Percentiles rank a stretch among this genome's conserved stretches.
phyloP scores from a whole-genome alignment of 2,797 vertebrate genomes.

The Dryobates pubescens region DNA sequence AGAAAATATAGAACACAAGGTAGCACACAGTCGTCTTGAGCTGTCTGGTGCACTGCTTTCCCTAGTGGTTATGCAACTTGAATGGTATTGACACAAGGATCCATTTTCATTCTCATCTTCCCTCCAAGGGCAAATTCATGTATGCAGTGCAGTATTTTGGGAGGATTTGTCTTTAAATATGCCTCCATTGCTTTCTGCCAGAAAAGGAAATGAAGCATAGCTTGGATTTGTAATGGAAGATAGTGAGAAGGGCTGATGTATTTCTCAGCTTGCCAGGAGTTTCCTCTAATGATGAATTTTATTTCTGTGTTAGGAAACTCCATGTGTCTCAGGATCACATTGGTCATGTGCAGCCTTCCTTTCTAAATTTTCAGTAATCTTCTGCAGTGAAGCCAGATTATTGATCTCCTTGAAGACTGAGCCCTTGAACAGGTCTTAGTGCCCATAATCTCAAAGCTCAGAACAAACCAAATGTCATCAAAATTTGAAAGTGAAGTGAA shows the following conservation, averaged over 20 bases:
- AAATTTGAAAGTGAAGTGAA: background rate
- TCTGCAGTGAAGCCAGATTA: background rate
- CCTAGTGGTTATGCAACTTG: background rate
- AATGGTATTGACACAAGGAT: background rate
- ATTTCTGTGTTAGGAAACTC: slow-evolving; percentile 2
- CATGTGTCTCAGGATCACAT: background rate
- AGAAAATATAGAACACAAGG: background rate
- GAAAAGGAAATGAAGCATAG: background rate
- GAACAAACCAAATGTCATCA: background rate
- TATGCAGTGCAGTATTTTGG: background rate
- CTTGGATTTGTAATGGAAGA: background rate
- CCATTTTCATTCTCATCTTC: background rate
- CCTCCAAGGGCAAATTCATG: background rate
- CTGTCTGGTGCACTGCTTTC: background rate
- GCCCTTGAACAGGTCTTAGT: background rate
- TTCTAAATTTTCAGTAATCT: background rate
- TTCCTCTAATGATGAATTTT: background rate
- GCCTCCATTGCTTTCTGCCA: background rate
- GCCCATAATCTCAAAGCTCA: background rate
- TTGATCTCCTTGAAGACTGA: background rate
- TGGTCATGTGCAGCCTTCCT: background rate
- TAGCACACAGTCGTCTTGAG: background rate
- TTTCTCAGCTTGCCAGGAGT: background rate
- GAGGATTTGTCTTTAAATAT: background rate
- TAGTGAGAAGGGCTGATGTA: background rate